These are phyloP conservation scores for Athetis lepigone DNA, from an alignment of 2,888 invertebrate genomes.

Conservation along the genomic window DNA sequence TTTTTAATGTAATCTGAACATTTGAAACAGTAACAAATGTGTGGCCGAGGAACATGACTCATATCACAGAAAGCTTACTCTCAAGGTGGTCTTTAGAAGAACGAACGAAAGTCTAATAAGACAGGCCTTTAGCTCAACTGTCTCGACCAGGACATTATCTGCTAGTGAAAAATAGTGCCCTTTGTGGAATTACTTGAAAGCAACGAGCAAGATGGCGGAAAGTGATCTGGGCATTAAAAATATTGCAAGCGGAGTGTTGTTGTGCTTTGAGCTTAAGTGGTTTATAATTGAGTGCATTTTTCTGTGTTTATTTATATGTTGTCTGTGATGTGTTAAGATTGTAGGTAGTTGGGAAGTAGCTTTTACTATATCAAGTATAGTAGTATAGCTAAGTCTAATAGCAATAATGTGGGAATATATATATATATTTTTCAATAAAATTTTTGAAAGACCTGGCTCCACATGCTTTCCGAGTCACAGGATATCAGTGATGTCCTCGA, in stretches of 20 bases:
- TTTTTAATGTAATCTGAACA: slow-evolving; percentile 68
- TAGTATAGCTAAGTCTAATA: no score
- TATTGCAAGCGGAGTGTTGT: slow-evolving; percentile 17
- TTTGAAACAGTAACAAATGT: slow-evolving; percentile 84
- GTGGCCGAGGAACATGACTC: slow-evolving; percentile 76
- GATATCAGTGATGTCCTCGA: no score
- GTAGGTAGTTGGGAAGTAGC: no score
- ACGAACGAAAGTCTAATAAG: slow-evolving; percentile 83
- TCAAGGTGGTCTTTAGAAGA: slow-evolving; percentile 82
- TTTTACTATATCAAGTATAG: no score
- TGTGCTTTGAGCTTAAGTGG: slow-evolving; percentile 32
- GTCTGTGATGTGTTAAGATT: slow-evolving; percentile 4
- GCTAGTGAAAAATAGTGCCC: slow-evolving; percentile 84
- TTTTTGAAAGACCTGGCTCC: no score
- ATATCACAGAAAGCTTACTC: slow-evolving; percentile 79
- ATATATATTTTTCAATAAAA: no score
- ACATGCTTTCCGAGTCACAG: no score
- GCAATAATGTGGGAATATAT: no score
- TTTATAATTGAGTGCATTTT: slow-evolving; percentile 37
- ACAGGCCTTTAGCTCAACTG: slow-evolving; percentile 85
- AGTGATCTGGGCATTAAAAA: slow-evolving; percentile 57
- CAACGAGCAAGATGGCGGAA: slow-evolving; percentile 61
- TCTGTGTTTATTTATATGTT: slow-evolving; percentile 18
- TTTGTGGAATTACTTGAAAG: slow-evolving; percentile 77
- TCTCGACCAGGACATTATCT: slow-evolving; percentile 84